These are phyloP conservation scores for Athrips mouffetella DNA, from an alignment of 2,888 invertebrate genomes.

Conservation along the genomic window DNA sequence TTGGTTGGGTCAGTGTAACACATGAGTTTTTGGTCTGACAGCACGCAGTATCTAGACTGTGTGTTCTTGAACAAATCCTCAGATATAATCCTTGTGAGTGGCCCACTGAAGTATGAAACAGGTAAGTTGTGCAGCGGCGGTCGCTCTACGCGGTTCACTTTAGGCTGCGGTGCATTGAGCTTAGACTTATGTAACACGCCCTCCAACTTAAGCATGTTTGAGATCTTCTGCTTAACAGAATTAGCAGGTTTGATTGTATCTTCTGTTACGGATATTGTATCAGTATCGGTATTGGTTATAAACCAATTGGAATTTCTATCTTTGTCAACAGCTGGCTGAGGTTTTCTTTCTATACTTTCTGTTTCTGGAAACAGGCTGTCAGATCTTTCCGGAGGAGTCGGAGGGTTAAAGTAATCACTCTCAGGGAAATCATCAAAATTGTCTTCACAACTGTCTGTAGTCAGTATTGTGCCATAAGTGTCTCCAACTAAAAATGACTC, in stretches of 20 bases:
- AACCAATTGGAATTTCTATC: slow-evolving; percentile 69
- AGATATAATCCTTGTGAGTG: slow-evolving; percentile 77
- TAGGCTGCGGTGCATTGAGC: slow-evolving; percentile 31
- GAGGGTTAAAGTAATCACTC: slow-evolving; percentile 73
- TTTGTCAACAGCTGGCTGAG: slow-evolving; percentile 32
- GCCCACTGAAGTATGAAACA: slow-evolving; percentile 78
- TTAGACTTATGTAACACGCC: slow-evolving; percentile 57
- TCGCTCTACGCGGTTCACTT: slow-evolving; percentile 60
- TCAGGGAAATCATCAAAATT: slow-evolving; percentile 52
- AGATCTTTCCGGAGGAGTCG: slow-evolving; percentile 80
- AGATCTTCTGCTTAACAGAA: slow-evolving; percentile 61
- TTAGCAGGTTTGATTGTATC: slow-evolving; percentile 42
- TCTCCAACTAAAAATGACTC: slow-evolving; percentile 84
- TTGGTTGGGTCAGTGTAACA: slow-evolving; percentile 86
- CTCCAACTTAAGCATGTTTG: slow-evolving; percentile 72
- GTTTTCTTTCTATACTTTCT: slow-evolving; percentile 33
- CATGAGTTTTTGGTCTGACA: slow-evolving; percentile 84
- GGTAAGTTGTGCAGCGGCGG: slow-evolving; percentile 71
- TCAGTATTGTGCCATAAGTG: slow-evolving; percentile 80
- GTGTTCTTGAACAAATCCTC: slow-evolving; percentile 87
- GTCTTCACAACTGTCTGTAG: slow-evolving; percentile 59
- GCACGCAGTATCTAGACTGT: slow-evolving; percentile 83
- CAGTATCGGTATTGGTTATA: slow-evolving; percentile 34
- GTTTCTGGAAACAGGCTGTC: slow-evolving; percentile 79
- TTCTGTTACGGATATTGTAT: slow-evolving; percentile 30